Evolutionary conservation across 2,113 vertebrate genomes (phyloP), one percentile per base, ranked within the genome.

Genomic region (Vulpes vulpes): DNA sequence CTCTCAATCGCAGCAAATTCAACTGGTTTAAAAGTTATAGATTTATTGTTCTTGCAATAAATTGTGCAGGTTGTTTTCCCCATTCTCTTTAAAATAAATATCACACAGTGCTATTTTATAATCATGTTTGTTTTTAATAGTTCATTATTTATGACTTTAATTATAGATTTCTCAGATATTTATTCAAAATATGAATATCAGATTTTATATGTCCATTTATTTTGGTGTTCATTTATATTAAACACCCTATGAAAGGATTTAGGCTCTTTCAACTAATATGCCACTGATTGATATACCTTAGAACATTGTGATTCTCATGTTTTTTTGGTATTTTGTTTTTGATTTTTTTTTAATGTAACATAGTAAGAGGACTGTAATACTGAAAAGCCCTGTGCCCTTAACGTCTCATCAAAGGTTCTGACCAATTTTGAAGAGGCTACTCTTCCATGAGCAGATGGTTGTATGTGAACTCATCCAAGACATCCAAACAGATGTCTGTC

Each of bases 401-500:
- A 1, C 71, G 32, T 35, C 30, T 84, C 65, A n/a, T 94, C 17
- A 90, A 86, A 95, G 2, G 0, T 89, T 97, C 86, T 91, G 71
- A 95, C 12, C 17, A 97, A 60, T 83, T 53, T 65, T 91, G 71
- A 94, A 86, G 76, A 95, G 81, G 16, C 65, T 93, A 51, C 8
- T 57, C 7, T 71, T 97, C 17, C 73, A 95, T 91, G 82, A 89
- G 65, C 25, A 97, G 17, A 94, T 91, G 84, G 20, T n/a, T 94
- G 4, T 62, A 73, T n/a, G 3, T 88, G 8, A 97, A 85, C 6
- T 62, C 73, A 62, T n/a, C 78, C 82, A 97, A 94, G 84, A 89
- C 19, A 89, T 25, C 32, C n/a, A 69, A 93, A 94, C 81, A 97
- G 96, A 98, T 96, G 87, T 96, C 83, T 95, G 27, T 95, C 95